Conservation (phyloP, 2,888 invertebrate species). For the Cryptocheilus praepositus region DNA sequence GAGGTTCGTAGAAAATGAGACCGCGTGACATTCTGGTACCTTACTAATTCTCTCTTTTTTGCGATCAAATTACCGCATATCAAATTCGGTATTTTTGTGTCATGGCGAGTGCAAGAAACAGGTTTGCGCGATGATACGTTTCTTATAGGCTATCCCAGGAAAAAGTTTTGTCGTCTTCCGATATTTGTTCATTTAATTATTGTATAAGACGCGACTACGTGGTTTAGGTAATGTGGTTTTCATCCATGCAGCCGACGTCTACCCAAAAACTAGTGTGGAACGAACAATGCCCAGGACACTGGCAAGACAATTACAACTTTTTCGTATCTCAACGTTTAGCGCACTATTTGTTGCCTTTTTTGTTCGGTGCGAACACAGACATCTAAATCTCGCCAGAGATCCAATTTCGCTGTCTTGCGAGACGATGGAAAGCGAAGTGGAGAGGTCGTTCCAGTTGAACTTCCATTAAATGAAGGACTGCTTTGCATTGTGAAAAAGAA, state of each 20-base stretch:
- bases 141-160: conserved; percentile 25
- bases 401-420: conserved; percentile 2
- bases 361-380: background rate
- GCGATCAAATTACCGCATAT: conserved; percentile 39
- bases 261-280: no score
- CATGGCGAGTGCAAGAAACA: conserved; percentile 17
- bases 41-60: conserved; percentile 23
- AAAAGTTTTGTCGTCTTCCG: no score
- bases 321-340: no score
- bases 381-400: conserved; percentile 4
- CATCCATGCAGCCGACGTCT: no score
- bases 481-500: conserved; percentile 4
- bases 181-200: no score
- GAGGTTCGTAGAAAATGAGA: conserved; percentile 23
- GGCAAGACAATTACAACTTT: no score
- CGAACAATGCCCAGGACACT: no score
- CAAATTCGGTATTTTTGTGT: conserved; percentile 42
- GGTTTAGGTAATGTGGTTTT: no score
- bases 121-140: conserved; percentile 41
- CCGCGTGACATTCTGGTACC: conserved; percentile 19
- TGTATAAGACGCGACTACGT: no score
- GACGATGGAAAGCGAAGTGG: conserved; percentile 34
- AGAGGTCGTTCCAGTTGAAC: conserved; percentile 25
- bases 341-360: no score
- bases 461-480: conserved; percentile 14